A percentile compares a stretch with the other conserved stretches of the same genome.
Conservation (phyloP, 2,113 vertebrate genomes). For the Gasterosteus aculeatus region DNA sequence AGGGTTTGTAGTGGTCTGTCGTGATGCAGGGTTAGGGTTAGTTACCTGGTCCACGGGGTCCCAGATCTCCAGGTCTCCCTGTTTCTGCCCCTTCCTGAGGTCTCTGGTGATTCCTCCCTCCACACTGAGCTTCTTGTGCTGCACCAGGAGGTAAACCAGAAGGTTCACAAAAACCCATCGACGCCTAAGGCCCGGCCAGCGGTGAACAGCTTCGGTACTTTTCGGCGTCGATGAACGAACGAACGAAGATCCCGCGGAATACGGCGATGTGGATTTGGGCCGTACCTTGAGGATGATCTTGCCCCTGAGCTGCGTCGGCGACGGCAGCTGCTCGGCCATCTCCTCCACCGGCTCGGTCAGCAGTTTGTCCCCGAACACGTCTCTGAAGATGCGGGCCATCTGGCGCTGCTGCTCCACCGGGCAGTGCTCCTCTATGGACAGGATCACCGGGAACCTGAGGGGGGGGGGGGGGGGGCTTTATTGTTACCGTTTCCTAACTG, state of each 20-base stretch:
- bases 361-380: constrained; percentile 90
- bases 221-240: too few relatives aligned
- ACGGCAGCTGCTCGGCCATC: constrained; percentile 93
- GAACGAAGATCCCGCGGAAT: too few relatives aligned
- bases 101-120: constrained; percentile 86
- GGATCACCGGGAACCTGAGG: constrained; percentile 89
- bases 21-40: too few relatives aligned
- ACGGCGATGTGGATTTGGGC: too few relatives aligned
- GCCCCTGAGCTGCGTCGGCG: constrained; percentile 92
- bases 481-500: too few relatives aligned
- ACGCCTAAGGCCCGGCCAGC: too few relatives aligned
- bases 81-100: constrained; percentile 83
- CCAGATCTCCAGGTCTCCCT: constrained; percentile 95
- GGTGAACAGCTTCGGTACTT: too few relatives aligned
- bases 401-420: constrained; percentile 91
- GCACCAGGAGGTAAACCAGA: constrained; percentile 29
- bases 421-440: constrained; percentile 98
- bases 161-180: too few relatives aligned
- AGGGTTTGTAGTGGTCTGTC: too few relatives aligned
- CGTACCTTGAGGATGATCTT: constrained; percentile 94
- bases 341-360: constrained; percentile 87
- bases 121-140: constrained; percentile 95
- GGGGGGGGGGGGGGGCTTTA: background rate
- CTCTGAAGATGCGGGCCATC: constrained; percentile 92
- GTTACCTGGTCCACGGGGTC: constrained; percentile 95